Conservation (phyloP, 2,797 vertebrate species). For the Oryzias sinensis region DNA sequence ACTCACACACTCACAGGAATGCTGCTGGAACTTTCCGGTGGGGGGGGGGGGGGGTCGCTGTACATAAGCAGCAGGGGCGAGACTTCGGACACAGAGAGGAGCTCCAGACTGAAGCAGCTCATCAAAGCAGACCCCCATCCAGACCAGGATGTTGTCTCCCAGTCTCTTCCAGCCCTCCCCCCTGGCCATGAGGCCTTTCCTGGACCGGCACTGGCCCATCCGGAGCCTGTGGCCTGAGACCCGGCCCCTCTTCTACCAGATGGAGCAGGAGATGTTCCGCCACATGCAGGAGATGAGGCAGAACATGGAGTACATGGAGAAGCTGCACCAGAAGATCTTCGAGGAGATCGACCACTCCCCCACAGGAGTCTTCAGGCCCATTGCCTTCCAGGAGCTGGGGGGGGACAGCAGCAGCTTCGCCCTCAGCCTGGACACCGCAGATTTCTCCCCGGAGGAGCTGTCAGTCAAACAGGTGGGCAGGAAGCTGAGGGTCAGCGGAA, state of each 20-base stretch:
- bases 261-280: slow-evolving; percentile 77
- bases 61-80: slow-evolving; percentile 50
- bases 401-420: slow-evolving; percentile 57
- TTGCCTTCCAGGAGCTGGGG: slow-evolving; percentile 64
- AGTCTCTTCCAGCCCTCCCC: slow-evolving; percentile 64
- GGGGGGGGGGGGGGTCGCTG: background rate
- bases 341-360: slow-evolving; percentile 71
- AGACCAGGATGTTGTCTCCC: slow-evolving; percentile 73
- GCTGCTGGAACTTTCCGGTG: slow-evolving; percentile 73
- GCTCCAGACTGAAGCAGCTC: slow-evolving; percentile 16
- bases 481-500: slow-evolving; percentile 72
- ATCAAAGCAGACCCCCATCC: slow-evolving; percentile 3
- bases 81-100: slow-evolving; percentile 16
- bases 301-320: slow-evolving; percentile 76
- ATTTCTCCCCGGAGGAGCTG: slow-evolving; percentile 79
- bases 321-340: slow-evolving; percentile 77
- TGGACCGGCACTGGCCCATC: slow-evolving; percentile 76
- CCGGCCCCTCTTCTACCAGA: slow-evolving; percentile 72
- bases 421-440: slow-evolving; percentile 76
- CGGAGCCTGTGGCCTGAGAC: slow-evolving; percentile 81
- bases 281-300: slow-evolving; percentile 78
- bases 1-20: slow-evolving; percentile 43
- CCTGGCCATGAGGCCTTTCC: slow-evolving; percentile 40
- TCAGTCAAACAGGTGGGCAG: slow-evolving; percentile 70
- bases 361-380: slow-evolving; percentile 56